Conservation (phyloP, 2,797 vertebrate species). For the Helostoma temminkii region DNA sequence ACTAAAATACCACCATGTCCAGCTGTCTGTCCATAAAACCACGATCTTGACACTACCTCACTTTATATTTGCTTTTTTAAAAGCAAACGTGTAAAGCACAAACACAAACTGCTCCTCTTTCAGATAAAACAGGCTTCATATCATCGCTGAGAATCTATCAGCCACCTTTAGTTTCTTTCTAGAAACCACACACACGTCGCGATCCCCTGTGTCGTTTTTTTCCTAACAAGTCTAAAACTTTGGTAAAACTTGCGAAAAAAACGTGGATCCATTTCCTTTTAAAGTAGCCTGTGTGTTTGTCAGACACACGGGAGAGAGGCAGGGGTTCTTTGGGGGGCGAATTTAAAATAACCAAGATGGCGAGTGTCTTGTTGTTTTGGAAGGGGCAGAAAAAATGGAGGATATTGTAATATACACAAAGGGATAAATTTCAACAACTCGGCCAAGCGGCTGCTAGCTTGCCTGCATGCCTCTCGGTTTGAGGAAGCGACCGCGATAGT, state of each 20-base stretch:
- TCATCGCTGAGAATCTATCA: conserved; percentile 23
- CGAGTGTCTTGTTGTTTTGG: conserved; percentile 98
- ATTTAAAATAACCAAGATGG: conserved; percentile 98
- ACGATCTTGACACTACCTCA: conserved; percentile 23
- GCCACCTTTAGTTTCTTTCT: conserved; percentile 51
- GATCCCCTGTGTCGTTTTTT: conserved; percentile 37
- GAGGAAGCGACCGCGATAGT: conserved; percentile 89
- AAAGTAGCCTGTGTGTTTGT: conserved; percentile 63
- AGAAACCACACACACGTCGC: conserved; percentile 83
- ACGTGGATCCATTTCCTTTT: conserved; percentile 77
- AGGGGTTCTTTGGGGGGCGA: conserved; percentile 76
- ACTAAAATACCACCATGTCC: neutral
- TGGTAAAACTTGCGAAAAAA: conserved; percentile 70
- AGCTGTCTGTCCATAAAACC: conserved; percentile 36
- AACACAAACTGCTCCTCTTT: conserved; percentile 18
- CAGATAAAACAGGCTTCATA: conserved; percentile 31
- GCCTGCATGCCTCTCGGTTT: conserved; percentile 80
- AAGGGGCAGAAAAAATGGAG: conserved; percentile 98
- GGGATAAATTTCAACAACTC: conserved; percentile 96
- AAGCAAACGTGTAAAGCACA: conserved; percentile 24
- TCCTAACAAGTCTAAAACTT: conserved; percentile 80
- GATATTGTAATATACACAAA: conserved; percentile 99
- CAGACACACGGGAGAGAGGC: neutral
- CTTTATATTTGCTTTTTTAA: conserved; percentile 45
- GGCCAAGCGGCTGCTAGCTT: conserved; percentile 85